Conservation (phyloP, 2,113 vertebrate species). For the Psittacara wagleri region DNA sequence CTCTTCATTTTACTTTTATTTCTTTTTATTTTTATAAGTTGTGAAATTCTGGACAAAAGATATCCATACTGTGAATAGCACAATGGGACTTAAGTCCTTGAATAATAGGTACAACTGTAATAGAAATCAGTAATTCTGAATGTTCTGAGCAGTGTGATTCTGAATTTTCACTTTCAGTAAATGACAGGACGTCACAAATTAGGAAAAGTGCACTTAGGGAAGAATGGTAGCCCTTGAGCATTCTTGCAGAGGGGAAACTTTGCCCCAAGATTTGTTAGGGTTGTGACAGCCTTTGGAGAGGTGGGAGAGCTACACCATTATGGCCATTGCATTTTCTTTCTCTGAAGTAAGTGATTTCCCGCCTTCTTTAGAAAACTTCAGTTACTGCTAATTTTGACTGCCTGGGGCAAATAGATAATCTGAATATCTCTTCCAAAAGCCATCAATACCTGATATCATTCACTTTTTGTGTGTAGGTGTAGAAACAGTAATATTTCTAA, state of each 20-base stretch:
- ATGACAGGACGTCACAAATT: neutral
- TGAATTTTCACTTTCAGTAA: neutral
- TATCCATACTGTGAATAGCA: neutral
- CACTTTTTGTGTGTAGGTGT: neutral
- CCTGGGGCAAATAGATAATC: neutral
- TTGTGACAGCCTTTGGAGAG: neutral
- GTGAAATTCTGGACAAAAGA: neutral
- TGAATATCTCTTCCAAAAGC: neutral
- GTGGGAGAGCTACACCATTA: neutral
- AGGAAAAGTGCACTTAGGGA: neutral
- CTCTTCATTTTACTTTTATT: neutral
- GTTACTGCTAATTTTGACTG: neutral
- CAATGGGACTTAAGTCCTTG: neutral
- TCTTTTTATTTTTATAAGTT: neutral
- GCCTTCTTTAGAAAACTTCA: neutral
- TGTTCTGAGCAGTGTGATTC: neutral
- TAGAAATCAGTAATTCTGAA: neutral
- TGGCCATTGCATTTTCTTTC: neutral
- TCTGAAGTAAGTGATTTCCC: neutral
- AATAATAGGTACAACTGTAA: neutral
- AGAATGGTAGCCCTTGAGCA: neutral
- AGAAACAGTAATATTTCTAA: neutral
- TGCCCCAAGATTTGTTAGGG: neutral
- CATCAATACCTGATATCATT: neutral
- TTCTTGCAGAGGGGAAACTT: neutral